Percentiles rank a stretch among this genome's conserved stretches.
These are phyloP conservation scores for Caenorhabditis becei DNA, from an alignment of 2,888 invertebrate genomes.

Conservation along the genomic window DNA sequence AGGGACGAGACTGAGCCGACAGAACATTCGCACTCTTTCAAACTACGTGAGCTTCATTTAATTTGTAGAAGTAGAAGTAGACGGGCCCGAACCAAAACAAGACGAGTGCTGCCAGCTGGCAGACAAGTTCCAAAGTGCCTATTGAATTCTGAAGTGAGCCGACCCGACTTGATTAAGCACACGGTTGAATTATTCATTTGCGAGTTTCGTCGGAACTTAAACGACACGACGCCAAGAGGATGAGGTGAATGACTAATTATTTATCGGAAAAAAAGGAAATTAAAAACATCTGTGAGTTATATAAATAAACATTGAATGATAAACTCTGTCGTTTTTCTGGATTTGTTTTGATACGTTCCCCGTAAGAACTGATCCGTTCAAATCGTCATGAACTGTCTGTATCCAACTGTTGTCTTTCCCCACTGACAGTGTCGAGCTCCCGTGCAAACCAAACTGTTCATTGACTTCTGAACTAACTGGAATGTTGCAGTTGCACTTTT, in stretches of 20 bases:
- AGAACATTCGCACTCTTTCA: slow-evolving; percentile 57
- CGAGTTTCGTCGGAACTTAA: slow-evolving; percentile 24
- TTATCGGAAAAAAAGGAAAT: too few relatives aligned
- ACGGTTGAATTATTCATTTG: slow-evolving; percentile 44
- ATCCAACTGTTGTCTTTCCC: too few relatives aligned
- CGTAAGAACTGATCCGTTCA: too few relatives aligned
- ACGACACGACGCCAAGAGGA: slow-evolving; percentile 3
- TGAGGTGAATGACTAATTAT: background rate
- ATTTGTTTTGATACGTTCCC: too few relatives aligned
- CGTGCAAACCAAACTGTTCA: too few relatives aligned
- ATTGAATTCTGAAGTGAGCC: slow-evolving; percentile 42
- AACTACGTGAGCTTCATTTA: slow-evolving; percentile 46
- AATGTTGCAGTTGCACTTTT: background rate
- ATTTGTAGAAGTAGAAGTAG: slow-evolving; percentile 34
- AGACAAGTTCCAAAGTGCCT: slow-evolving; percentile 28
- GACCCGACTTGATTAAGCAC: slow-evolving; percentile 30
- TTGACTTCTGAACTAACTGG: too few relatives aligned
- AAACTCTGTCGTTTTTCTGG: too few relatives aligned
- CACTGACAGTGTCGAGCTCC: too few relatives aligned
- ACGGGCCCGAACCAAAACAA: slow-evolving; percentile 18
- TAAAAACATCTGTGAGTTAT: too few relatives aligned
- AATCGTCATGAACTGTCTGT: too few relatives aligned
- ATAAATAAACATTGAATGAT: too few relatives aligned
- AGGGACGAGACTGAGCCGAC: slow-evolving; percentile 32
- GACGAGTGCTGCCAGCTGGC: slow-evolving; percentile 23